Evolutionary conservation across 2,797 vertebrate genomes (phyloP).

Genomic region (Fistularia commersonii): DNA sequence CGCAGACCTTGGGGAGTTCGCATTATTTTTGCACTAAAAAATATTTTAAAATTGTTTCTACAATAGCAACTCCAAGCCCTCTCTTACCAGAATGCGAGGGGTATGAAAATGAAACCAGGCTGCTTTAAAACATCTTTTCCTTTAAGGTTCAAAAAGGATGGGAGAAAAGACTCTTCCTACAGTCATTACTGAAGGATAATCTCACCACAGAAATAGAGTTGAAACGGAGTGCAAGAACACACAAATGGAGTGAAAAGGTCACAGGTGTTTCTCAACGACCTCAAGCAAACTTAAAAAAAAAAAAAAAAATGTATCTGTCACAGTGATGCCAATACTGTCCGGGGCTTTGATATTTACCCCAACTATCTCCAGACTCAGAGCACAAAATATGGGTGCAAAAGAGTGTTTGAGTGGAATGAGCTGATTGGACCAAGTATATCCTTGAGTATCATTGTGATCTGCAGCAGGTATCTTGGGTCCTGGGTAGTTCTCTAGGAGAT

Average conservation of each 20-base stretch:
- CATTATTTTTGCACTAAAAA: slow-evolving; percentile 3
- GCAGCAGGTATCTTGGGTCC: slow-evolving; percentile 38
- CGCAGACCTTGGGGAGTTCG: background rate
- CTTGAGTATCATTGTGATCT: slow-evolving; percentile 30
- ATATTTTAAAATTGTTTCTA: background rate
- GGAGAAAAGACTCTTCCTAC: slow-evolving; percentile 7
- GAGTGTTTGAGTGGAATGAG: slow-evolving; percentile 21
- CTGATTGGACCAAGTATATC: slow-evolving; percentile 16
- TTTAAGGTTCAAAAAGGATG: slow-evolving; percentile 1
- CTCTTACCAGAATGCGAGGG: slow-evolving; percentile 15
- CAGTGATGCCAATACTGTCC: slow-evolving; percentile 31
- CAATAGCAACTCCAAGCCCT: slow-evolving; percentile 1
- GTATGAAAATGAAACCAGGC: slow-evolving; percentile 8
- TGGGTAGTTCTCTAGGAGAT: slow-evolving; percentile 36
- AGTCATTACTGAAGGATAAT: slow-evolving; percentile 12
- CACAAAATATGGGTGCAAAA: slow-evolving; percentile 4
- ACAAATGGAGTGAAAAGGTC: slow-evolving; percentile 27
- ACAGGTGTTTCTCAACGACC: slow-evolving; percentile 32
- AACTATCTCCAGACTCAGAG: slow-evolving; percentile 32
- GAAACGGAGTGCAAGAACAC: slow-evolving; percentile 49
- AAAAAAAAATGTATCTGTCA: slow-evolving; percentile 15
- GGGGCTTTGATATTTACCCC: slow-evolving; percentile 20
- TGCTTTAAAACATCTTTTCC: slow-evolving; percentile 12
- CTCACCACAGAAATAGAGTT: slow-evolving; percentile 36
- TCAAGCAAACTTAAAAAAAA: slow-evolving; percentile 22